phyloP scores from a whole-genome alignment of 2,113 vertebrate genomes.

The Thymallus thymallus region DNA sequence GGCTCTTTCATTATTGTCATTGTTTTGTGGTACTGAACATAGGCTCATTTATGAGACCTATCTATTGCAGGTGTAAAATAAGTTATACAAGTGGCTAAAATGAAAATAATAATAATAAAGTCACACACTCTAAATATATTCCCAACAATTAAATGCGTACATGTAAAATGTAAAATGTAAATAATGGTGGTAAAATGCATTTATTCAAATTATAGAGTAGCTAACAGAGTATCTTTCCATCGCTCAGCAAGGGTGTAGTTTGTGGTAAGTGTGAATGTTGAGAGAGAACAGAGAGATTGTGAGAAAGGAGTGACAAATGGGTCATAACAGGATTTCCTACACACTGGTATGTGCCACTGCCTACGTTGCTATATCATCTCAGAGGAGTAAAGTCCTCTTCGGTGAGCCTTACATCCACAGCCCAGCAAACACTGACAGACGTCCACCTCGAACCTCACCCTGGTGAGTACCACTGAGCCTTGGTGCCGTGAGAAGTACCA shows the following conservation, averaged over 20 bases:
- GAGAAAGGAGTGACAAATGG: background rate
- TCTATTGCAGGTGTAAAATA: too few relatives aligned
- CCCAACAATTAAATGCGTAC: too few relatives aligned
- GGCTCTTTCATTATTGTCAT: too few relatives aligned
- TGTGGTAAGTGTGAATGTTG: background rate
- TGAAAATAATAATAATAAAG: too few relatives aligned
- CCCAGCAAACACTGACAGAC: background rate
- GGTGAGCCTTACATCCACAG: background rate
- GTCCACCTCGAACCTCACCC: background rate
- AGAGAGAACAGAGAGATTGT: background rate
- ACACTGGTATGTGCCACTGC: background rate
- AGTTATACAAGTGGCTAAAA: too few relatives aligned
- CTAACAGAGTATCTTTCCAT: background rate
- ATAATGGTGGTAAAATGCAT: background rate
- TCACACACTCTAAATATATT: too few relatives aligned
- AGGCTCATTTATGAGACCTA: too few relatives aligned
- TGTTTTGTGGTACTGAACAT: too few relatives aligned
- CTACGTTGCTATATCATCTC: background rate
- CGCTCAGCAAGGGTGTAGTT: background rate
- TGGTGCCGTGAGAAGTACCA: background rate
- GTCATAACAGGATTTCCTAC: constrained; percentile 34
- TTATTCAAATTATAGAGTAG: background rate
- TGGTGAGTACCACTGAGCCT: background rate
- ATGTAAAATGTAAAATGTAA: too few relatives aligned
- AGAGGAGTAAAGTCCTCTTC: background rate